These are phyloP conservation scores for Drosophila sucinea DNA, from an alignment of 1,140 invertebrate genomes.

Conservation along the genomic window DNA sequence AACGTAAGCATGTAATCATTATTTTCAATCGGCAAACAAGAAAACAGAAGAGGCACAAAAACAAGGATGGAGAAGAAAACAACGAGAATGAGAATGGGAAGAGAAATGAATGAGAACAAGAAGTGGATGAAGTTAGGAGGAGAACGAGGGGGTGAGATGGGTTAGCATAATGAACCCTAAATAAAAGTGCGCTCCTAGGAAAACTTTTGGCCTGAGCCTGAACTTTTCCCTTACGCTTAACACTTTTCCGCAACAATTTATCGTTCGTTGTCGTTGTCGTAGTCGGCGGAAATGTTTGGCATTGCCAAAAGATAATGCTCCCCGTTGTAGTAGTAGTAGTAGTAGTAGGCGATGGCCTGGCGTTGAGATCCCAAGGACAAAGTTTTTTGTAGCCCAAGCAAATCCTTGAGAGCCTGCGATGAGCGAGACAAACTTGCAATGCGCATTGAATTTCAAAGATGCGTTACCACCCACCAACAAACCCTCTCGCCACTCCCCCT, in stretches of 20 bases:
- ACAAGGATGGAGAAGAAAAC: not conserved
- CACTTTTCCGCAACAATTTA: constrained; percentile 71
- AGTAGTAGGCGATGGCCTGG: constrained; percentile 17
- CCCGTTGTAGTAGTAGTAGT: not conserved
- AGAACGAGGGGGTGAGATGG: constrained; percentile 12
- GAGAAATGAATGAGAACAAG: not conserved
- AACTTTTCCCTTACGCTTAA: constrained; percentile 63
- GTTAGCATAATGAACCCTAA: constrained; percentile 68
- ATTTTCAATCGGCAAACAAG: constrained; percentile 57
- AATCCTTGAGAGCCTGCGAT: constrained; percentile 43
- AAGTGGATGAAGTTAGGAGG: constrained; percentile 1
- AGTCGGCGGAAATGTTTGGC: constrained; percentile 61
- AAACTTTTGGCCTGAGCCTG: constrained; percentile 59
- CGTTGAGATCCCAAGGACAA: constrained; percentile 48
- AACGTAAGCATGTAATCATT: constrained; percentile 64
- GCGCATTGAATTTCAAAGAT: constrained; percentile 54
- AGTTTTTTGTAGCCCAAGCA: constrained; percentile 51
- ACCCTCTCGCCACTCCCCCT: not conserved
- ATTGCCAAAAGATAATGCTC: constrained; percentile 64
- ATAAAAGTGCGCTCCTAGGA: constrained; percentile 59
- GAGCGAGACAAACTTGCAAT: constrained; percentile 33
- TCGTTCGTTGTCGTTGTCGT: constrained; percentile 53
- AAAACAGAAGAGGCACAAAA: not conserved
- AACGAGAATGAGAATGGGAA: not conserved
- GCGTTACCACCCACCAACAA: constrained; percentile 1